Base-by-base conservation (phyloP, 2,888 invertebrate species). In the Cheilosia variabilis region DNA sequence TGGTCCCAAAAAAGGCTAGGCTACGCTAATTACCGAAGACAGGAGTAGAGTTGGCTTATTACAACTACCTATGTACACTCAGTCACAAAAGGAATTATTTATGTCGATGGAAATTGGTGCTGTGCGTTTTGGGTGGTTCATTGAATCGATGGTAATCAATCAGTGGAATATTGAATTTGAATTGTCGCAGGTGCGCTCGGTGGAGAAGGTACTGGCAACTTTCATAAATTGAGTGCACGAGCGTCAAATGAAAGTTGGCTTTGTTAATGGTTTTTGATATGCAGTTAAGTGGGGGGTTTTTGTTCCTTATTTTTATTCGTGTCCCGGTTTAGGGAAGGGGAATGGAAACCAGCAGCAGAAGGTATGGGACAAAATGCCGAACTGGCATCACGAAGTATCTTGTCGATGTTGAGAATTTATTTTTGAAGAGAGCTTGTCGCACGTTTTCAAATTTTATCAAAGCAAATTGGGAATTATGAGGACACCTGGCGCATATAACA, bases 1-100 rank as follows among this genome's bases (percentile, higher is more conserved):
- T 80, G 71, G 75, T 71, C 22, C 62, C 75, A 76, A 55, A 76
- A 62, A 80, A 75, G 80, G 84, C 75, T 75, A 58, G 68, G 76
- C 62, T 72, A 76, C 76, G 72, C 81, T 86, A 81, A 86, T 86
- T 86, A 81, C 68, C 60, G 68, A 57, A 63, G 76, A 84, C 80
- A 75, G 80, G 75, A 79, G 60, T 73, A 41, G 43, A 10, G 3
- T 57, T 71, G 24, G 43, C 22, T 19, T 57, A 41, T 17, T 43
- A 10, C 27, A 27, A 83, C 65, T 73, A 52, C 68, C 58, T 13
- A 34, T 34, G 9, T 34, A 53, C 31, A 53, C 34, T 57, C 57
- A 65, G 37, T 58, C 41, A 66, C 37, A 58, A 31, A 60, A 41
- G 37, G 43, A 43, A 45, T 53, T 69, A 47, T 31, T 53, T 69